phyloP scores from a whole-genome alignment of 2,797 vertebrate genomes.

The Sitta carolinensis region DNA sequence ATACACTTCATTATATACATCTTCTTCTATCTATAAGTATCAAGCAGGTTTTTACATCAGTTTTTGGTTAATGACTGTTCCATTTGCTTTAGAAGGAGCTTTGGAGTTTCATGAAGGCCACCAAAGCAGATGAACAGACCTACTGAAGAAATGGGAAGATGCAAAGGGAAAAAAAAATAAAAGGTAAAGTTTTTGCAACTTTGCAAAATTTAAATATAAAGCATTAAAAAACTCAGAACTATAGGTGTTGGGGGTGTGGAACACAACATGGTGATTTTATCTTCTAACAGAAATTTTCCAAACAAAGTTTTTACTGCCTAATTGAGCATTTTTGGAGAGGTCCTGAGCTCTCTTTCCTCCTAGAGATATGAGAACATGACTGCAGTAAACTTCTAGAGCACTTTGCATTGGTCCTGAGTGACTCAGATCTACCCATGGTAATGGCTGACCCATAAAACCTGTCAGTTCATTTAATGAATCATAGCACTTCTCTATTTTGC shows the following conservation, averaged over 20 bases:
- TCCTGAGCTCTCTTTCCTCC: neutral
- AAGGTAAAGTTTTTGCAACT: neutral
- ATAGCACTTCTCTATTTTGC: neutral
- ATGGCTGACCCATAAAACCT: neutral
- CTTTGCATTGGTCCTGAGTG: neutral
- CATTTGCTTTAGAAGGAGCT: neutral
- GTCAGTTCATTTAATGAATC: neutral
- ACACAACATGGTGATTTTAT: neutral
- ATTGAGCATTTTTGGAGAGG: neutral
- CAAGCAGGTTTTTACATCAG: neutral
- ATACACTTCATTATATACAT: neutral
- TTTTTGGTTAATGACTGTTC: neutral
- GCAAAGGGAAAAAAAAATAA: neutral
- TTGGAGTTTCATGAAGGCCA: neutral
- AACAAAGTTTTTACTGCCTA: neutral
- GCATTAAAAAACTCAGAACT: neutral
- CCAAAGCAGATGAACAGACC: neutral
- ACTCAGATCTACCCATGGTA: neutral
- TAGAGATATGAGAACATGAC: neutral
- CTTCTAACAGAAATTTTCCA: neutral
- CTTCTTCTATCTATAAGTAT: neutral
- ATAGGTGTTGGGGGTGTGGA: accelerated
- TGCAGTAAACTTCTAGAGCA: neutral
- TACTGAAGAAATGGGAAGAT: neutral
- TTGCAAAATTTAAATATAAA: neutral